These are phyloP conservation scores for Miichthys miiuy DNA, from an alignment of 2,797 vertebrate genomes.

Conservation along the genomic window DNA sequence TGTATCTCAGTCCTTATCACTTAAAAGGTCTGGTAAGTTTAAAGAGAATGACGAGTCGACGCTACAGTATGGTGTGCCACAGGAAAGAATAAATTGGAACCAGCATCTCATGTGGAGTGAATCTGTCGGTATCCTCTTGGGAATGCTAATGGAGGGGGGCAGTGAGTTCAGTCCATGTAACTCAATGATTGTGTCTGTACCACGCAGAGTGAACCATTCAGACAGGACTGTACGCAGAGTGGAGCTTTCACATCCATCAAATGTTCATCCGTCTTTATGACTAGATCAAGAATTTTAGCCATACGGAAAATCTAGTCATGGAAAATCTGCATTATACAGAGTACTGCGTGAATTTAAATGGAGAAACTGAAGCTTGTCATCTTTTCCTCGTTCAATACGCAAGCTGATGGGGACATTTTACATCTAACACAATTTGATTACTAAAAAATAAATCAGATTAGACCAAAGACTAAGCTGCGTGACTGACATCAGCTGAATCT, in stretches of 20 bases:
- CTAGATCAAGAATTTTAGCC: slow-evolving; percentile 21
- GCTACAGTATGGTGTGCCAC: background rate
- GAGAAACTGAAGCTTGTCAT: background rate
- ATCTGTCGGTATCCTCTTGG: slow-evolving; percentile 32
- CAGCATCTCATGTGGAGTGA: slow-evolving; percentile 12
- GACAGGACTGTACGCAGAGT: slow-evolving; percentile 12
- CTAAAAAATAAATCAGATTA: slow-evolving; percentile 15
- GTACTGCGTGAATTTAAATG: too few relatives aligned
- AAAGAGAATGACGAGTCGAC: slow-evolving; percentile 9
- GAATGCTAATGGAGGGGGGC: slow-evolving; percentile 51
- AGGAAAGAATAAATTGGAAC: slow-evolving; percentile 1
- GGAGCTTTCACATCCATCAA: slow-evolving; percentile 34
- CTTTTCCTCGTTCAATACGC: slow-evolving; percentile 18
- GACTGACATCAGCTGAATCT: slow-evolving; percentile 8
- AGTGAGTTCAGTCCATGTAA: slow-evolving; percentile 40
- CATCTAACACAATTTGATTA: slow-evolving; percentile 17
- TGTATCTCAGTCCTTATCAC: background rate
- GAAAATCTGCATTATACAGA: slow-evolving; percentile 6
- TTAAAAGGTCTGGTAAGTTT: slow-evolving; percentile 9
- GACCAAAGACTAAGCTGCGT: background rate
- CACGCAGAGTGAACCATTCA: slow-evolving; percentile 14
- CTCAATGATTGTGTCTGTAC: slow-evolving; percentile 35
- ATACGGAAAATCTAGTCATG: slow-evolving; percentile 21
- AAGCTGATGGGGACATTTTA: slow-evolving; percentile 4
- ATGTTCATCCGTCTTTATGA: slow-evolving; percentile 34